Evolutionary conservation across 2,113 vertebrate genomes (phyloP).

Genomic region (Mastomys coucha): DNA sequence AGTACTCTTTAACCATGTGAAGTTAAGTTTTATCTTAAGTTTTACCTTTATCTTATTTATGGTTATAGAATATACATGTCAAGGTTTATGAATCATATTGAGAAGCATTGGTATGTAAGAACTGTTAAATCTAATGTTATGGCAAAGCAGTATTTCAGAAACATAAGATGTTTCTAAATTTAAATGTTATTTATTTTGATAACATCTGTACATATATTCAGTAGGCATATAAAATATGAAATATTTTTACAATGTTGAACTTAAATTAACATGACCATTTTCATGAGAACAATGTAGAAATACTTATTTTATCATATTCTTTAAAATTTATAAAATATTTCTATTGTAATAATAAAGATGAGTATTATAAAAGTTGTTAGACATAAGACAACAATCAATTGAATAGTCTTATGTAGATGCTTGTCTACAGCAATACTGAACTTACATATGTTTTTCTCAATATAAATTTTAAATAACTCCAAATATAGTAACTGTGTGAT

Average conservation of each 20-base stretch:
- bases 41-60: not conserved
- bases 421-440: conserved; percentile 1
- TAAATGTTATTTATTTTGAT: not conserved
- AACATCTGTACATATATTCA: not conserved
- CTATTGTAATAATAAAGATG: conserved; percentile 5
- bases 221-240: not conserved
- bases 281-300: not conserved
- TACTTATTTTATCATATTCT: not conserved
- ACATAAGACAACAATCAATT: conserved; percentile 34
- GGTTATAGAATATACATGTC: not conserved
- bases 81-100: conserved; percentile 38
- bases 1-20: not conserved
- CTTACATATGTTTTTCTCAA: conserved; percentile 33
- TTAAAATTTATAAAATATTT: conserved; percentile 47
- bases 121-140: not conserved
- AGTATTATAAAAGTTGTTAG: conserved; percentile 20
- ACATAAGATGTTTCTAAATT: conserved; percentile 17
- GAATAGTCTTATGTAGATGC: conserved; percentile 50
- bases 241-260: not conserved
- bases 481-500: conserved; percentile 58
- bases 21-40: conserved; percentile 11
- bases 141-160: conserved; percentile 22
- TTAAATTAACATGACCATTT: not conserved
- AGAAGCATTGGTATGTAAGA: conserved; percentile 22
- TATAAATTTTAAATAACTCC: conserved; percentile 69